Conservation (phyloP, 1,140 invertebrate genomes). For the Apis mellifera region Amel_HAv3.1 CM009938.2:7773001-7773500, state of each 20-base stretch:
- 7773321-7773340: not conserved
- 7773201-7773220: not conserved
- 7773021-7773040: not conserved
- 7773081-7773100: not conserved
- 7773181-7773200: not conserved
- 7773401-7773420: constrained; percentile 39
- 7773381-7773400: not conserved
- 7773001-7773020: not conserved
- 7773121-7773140: not conserved
- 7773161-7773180: not conserved
- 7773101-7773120: not conserved
- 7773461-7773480: not conserved
- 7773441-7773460: not conserved
- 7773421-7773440: constrained; percentile 47
- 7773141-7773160: not conserved
- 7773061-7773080: not conserved
- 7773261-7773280: not conserved
- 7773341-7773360: constrained; percentile 19
- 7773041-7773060: not conserved
- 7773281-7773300: not conserved
- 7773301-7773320: not conserved
- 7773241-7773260: not conserved
- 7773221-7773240: not conserved
- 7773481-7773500: not conserved
- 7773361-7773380: not conserved